Conservation (phyloP, 2,797 vertebrate species). For the Pseudochaenichthys georgianus region DNA sequence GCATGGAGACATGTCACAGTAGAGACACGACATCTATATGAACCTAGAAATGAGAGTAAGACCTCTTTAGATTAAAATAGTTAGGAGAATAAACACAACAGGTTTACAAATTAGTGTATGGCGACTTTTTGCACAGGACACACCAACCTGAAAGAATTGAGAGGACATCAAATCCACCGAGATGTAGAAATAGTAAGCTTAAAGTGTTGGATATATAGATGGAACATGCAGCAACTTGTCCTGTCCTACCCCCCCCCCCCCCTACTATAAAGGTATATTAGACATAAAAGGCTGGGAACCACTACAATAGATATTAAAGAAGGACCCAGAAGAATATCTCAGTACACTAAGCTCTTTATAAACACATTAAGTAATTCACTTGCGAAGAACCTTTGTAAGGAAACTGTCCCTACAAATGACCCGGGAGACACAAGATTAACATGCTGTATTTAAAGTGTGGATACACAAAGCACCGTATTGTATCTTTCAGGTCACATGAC, state of each 20-base stretch:
- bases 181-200: background rate
- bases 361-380: slow-evolving; percentile 7
- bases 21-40: no score
- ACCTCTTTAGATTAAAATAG: no score
- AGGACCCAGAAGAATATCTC: background rate
- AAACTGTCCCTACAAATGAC: slow-evolving; percentile 1
- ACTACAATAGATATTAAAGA: background rate
- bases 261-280: background rate
- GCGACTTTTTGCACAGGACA: background rate
- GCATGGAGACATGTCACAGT: no score
- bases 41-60: no score
- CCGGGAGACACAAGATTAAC: background rate
- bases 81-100: background rate
- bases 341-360: background rate
- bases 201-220: background rate
- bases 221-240: background rate
- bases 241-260: no score
- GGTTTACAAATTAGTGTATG: background rate
- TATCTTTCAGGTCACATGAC: slow-evolving; percentile 20
- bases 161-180: background rate
- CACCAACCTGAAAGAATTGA: background rate
- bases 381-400: background rate
- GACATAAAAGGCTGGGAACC: background rate
- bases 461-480: slow-evolving; percentile 20
- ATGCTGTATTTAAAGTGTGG: background rate